Conservation (phyloP, 2,888 invertebrate species). For the Cosmia pyralina region DNA sequence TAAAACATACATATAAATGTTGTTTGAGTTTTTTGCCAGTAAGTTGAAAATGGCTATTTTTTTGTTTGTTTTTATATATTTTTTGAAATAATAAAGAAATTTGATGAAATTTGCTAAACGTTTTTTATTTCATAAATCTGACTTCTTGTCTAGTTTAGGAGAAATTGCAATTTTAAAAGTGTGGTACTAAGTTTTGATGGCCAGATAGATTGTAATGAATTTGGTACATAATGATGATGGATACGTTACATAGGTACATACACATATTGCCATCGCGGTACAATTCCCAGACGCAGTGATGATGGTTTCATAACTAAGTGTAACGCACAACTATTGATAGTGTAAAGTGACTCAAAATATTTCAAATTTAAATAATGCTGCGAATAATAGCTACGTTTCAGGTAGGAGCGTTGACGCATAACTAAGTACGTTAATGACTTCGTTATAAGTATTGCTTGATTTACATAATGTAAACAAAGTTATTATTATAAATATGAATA, state of each 20-base stretch:
- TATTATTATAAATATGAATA: conserved; percentile 46
- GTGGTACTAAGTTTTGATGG: too few species aligned
- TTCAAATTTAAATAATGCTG: conserved; percentile 14
- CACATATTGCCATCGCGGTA: neutral
- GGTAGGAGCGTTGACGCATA: conserved; percentile 38
- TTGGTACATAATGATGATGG: neutral
- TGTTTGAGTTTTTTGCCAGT: too few species aligned
- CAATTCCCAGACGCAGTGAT: neutral
- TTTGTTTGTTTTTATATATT: too few species aligned
- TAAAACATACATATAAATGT: too few species aligned
- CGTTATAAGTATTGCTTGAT: conserved; percentile 10
- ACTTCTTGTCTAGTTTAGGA: too few species aligned
- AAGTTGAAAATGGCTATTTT: too few species aligned
- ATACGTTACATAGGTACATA: neutral
- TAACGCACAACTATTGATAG: conserved; percentile 18
- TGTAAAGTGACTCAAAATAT: conserved; percentile 21
- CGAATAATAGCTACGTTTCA: conserved; percentile 20
- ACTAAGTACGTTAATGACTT: neutral
- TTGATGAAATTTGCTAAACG: too few species aligned
- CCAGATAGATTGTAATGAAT: neutral
- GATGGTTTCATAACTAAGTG: conserved; percentile 13
- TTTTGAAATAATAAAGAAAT: too few species aligned
- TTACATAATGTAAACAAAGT: conserved; percentile 34
- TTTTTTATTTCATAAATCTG: too few species aligned
- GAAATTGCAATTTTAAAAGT: too few species aligned